These are phyloP conservation scores for Cosmorhoe ocellata DNA, from an alignment of 2,888 invertebrate genomes.

Conservation along the genomic window DNA sequence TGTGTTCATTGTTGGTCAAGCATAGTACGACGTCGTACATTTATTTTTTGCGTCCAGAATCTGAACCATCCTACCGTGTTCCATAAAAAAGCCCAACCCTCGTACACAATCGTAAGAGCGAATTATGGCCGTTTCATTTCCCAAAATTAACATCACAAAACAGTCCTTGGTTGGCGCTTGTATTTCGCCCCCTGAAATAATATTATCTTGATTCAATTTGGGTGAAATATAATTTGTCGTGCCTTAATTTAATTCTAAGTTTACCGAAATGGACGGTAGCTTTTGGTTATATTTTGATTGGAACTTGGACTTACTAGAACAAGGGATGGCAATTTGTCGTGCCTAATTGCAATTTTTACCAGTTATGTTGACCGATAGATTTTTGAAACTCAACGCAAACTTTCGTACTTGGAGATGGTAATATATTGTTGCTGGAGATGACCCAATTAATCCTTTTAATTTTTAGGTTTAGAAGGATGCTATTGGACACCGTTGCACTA, in stretches of 20 bases:
- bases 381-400: too few species aligned
- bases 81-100: conserved; percentile 20
- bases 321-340: too few species aligned
- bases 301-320: conserved; percentile 23
- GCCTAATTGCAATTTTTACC: too few species aligned
- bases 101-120: conserved; percentile 18
- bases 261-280: conserved; percentile 46
- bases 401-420: too few species aligned
- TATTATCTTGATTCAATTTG: conserved; percentile 54
- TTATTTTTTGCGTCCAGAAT: conserved; percentile 5
- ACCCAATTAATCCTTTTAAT: too few species aligned
- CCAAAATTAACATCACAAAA: conserved; percentile 55
- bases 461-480: too few species aligned
- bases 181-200: conserved; percentile 50
- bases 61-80: conserved; percentile 6
- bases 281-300: conserved; percentile 49
- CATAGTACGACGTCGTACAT: too few species aligned
- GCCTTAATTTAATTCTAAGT: conserved; percentile 62
- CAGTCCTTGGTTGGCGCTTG: conserved; percentile 44
- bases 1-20: too few species aligned
- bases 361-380: too few species aligned
- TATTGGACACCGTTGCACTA: too few species aligned
- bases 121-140: conserved; percentile 36
- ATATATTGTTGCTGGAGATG: too few species aligned
- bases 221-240: conserved; percentile 58